phyloP scores from a whole-genome alignment of 2,888 invertebrate species.

The Drosophila macrospina region DNA sequence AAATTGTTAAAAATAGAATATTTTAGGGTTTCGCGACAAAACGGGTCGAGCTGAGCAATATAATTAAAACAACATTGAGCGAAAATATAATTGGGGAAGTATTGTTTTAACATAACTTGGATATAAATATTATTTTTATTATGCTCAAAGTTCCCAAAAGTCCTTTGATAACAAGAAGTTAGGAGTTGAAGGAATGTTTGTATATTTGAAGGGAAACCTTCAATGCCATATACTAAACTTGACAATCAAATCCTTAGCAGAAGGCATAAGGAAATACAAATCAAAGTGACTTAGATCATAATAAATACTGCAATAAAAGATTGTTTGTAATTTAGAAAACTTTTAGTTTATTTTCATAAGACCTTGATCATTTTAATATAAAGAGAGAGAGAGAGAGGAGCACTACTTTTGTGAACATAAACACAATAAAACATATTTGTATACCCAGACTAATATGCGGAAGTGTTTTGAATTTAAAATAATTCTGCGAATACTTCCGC shows the following conservation, averaged over 20 bases:
- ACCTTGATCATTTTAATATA: not conserved
- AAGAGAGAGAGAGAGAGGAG: not conserved
- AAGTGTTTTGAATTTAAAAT: not conserved
- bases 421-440: not conserved
- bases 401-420: not conserved
- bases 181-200: not conserved
- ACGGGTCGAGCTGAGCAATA: constrained; percentile 25
- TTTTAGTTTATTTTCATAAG: not conserved
- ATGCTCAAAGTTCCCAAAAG: not conserved
- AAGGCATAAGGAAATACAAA: not conserved
- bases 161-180: not conserved
- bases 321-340: not conserved
- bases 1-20: constrained; percentile 39
- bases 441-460: not conserved
- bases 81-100: constrained; percentile 5
- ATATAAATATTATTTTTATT: not conserved
- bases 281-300: not conserved
- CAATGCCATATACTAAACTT: not conserved
- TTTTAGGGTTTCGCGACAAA: constrained; percentile 38
- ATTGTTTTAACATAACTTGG: not conserved
- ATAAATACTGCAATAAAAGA: not conserved
- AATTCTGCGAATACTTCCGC: not conserved
- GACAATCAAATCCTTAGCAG: not conserved
- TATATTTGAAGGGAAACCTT: not conserved
- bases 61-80: constrained; percentile 5